phyloP scores from a whole-genome alignment of 2,888 invertebrate genomes.

The Ganaspis brasiliensis region DNA sequence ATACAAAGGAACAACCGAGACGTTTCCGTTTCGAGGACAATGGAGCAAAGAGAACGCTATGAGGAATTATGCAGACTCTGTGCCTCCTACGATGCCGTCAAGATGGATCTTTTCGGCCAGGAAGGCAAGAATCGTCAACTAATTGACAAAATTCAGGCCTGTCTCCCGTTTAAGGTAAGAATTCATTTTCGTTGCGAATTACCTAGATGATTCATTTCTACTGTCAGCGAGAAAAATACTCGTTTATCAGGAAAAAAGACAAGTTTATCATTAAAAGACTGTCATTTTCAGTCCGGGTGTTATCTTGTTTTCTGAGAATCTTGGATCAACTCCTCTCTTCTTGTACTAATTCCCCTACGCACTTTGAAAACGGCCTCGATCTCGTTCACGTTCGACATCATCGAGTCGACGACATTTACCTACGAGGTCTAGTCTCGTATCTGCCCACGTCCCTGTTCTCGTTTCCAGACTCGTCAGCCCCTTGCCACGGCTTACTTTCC shows the following conservation, averaged over 20 bases:
- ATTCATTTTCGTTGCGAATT: background rate
- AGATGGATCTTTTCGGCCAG: conserved; percentile 81
- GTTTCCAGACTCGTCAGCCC: conserved; percentile 36
- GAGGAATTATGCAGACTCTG: conserved; percentile 81
- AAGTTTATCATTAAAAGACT: background rate
- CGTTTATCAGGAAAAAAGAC: no score
- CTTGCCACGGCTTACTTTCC: conserved; percentile 43
- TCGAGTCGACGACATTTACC: conserved; percentile 28
- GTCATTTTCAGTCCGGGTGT: conserved; percentile 8
- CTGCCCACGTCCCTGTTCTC: conserved; percentile 46
- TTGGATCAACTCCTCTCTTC: background rate
- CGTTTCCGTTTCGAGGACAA: conserved; percentile 48
- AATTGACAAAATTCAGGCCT: conserved; percentile 80
- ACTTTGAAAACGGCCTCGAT: conserved; percentile 46
- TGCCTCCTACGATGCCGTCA: conserved; percentile 80
- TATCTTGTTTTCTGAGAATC: conserved; percentile 18
- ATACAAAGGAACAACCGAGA: conserved; percentile 21
- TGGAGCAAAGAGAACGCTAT: conserved; percentile 73
- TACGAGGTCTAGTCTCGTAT: conserved; percentile 23
- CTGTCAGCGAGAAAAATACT: no score
- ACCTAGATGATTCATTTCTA: no score
- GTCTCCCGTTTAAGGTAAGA: conserved; percentile 80
- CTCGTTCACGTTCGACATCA: conserved; percentile 47
- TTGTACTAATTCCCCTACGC: conserved; percentile 36
- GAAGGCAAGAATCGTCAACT: conserved; percentile 80